These are phyloP conservation scores for Echiichthys vipera DNA, from an alignment of 2,797 vertebrate species.

Conservation along the genomic window DNA sequence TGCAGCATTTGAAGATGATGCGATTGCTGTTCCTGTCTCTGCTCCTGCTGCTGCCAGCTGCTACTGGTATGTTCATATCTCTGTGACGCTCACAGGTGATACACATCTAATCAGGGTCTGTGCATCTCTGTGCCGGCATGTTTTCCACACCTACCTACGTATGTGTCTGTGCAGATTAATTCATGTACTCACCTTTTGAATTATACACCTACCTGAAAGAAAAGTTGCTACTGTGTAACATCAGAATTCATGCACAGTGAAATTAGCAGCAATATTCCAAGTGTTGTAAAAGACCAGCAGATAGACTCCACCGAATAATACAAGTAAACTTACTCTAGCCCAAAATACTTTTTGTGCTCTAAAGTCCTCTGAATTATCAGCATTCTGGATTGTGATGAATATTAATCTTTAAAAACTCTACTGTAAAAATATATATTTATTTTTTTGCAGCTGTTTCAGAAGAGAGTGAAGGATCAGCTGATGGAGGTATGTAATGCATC, in stretches of 20 bases:
- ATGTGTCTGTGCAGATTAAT: conserved; percentile 34
- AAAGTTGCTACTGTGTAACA: not conserved
- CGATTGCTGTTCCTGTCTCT: conserved; percentile 83
- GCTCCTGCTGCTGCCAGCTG: conserved; percentile 79
- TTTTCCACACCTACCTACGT: conserved; percentile 54
- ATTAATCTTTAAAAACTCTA: not conserved
- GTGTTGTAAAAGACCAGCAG: not conserved
- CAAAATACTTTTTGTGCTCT: not conserved
- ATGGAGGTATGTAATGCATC: conserved; percentile 57
- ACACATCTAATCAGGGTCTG: conserved; percentile 74
- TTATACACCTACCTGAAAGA: conserved; percentile 11
- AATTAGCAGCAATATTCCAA: conserved; percentile 15
- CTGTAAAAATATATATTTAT: not conserved
- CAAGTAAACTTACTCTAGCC: not conserved
- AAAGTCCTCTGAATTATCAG: not conserved
- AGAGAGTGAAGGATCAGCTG: conserved; percentile 65
- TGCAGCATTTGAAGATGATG: conserved; percentile 86
- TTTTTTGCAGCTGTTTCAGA: conserved; percentile 59
- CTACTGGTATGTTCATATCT: conserved; percentile 80
- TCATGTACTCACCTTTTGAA: conserved; percentile 24
- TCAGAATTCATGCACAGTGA: not conserved
- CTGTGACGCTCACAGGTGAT: conserved; percentile 67
- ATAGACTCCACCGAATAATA: not conserved
- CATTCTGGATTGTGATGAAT: not conserved
- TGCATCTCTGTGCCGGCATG: conserved; percentile 31